Evolutionary conservation across 2,113 vertebrate species (phyloP).

Genomic region (Bos indicus): DNA sequence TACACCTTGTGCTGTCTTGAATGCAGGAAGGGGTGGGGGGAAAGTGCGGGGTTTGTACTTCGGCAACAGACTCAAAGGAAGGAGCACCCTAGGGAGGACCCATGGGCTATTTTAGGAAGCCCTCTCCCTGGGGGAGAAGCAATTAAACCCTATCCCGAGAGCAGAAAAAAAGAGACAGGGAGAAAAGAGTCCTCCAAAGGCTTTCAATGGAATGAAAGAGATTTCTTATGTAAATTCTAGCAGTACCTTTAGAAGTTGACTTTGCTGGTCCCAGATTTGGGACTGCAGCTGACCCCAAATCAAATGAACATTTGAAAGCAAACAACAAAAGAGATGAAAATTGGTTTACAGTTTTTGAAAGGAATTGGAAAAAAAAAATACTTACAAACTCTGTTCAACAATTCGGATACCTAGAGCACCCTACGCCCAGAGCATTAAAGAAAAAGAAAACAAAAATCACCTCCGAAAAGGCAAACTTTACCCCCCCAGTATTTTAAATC

Average conservation of each 20-base stretch:
- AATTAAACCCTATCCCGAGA: conserved; percentile 71
- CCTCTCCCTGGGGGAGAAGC: conserved; percentile 68
- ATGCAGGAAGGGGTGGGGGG: conserved; percentile 17
- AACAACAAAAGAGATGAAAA: conserved; percentile 60
- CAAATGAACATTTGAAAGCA: conserved; percentile 53
- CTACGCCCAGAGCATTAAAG: conserved; percentile 61
- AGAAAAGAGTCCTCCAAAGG: conserved; percentile 30
- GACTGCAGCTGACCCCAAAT: conserved; percentile 55
- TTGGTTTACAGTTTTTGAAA: conserved; percentile 34
- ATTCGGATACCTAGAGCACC: conserved; percentile 75
- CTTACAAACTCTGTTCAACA: conserved; percentile 82
- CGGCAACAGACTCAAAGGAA: conserved; percentile 45
- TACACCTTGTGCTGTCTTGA: conserved; percentile 77
- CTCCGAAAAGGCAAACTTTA: conserved; percentile 3
- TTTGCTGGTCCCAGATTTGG: conserved; percentile 31
- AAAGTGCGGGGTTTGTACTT: conserved; percentile 64
- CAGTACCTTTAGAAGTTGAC: conserved; percentile 61
- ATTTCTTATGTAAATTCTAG: conserved; percentile 66
- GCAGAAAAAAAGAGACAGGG: conserved; percentile 29
- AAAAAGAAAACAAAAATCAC: conserved; percentile 47
- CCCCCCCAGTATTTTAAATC: conserved; percentile 61
- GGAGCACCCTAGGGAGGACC: conserved; percentile 54
- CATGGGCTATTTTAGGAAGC: conserved; percentile 73
- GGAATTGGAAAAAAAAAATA: conserved; percentile 74
- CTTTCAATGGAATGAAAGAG: conserved; percentile 62